Evolutionary conservation across 2,113 vertebrate genomes (phyloP).

Genomic region (Sylvietta virens): DNA sequence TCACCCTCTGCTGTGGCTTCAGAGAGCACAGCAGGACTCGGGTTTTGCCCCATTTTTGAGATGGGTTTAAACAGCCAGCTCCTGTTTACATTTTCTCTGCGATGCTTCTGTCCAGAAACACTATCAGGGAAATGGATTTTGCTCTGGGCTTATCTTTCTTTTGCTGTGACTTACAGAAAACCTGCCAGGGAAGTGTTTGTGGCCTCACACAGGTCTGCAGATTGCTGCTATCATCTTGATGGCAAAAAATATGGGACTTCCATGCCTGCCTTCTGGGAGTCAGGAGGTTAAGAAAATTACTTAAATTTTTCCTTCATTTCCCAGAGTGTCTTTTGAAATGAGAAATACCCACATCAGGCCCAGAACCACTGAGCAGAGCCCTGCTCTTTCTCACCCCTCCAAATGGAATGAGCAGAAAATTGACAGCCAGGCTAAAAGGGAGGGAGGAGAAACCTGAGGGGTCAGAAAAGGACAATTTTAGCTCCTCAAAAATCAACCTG

Average conservation of each 20-base stretch:
- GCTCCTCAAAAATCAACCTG: neutral
- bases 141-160: constrained; percentile 2
- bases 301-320: constrained; percentile 9
- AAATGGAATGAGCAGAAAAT: neutral
- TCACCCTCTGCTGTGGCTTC: neutral
- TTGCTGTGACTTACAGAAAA: neutral
- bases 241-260: constrained; percentile 57
- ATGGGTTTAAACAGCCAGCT: neutral
- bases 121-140: constrained; percentile 6
- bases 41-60: neutral
- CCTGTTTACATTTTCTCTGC: neutral
- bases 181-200: constrained; percentile 49
- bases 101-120: neutral
- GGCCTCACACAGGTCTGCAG: constrained; percentile 14
- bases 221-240: constrained; percentile 64
- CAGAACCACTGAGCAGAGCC: neutral
- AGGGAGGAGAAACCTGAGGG: neutral
- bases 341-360: neutral
- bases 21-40: neutral
- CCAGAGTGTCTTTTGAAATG: neutral
- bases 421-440: neutral
- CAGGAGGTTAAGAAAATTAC: constrained; percentile 29
- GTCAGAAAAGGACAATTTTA: neutral
- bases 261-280: constrained; percentile 17
- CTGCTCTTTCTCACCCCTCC: neutral